Evolutionary conservation across 2,797 vertebrate genomes (phyloP).

Genomic region (Neomorphus geoffroyi): DNA sequence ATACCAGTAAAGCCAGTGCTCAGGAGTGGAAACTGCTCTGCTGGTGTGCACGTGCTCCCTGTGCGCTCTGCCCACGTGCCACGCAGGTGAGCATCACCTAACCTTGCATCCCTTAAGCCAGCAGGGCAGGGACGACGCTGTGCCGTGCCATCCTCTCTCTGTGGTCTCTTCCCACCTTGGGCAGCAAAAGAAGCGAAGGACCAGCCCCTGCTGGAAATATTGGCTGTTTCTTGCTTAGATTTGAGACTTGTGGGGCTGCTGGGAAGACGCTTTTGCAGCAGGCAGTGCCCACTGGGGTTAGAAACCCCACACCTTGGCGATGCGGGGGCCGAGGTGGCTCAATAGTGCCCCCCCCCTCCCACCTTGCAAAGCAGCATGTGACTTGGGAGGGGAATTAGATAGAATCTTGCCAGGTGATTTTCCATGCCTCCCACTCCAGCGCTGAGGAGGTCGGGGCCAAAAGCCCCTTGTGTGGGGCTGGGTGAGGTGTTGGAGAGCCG

Average conservation of each 20-base stretch:
- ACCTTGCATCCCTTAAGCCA: fast-evolving
- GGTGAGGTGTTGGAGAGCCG: neutral
- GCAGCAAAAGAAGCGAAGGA: neutral
- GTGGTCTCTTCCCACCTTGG: too few relatives aligned
- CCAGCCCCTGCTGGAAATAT: neutral
- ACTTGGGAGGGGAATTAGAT: neutral
- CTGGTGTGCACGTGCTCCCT: fast-evolving
- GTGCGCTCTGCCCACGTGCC: fast-evolving
- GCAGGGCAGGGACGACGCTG: fast-evolving
- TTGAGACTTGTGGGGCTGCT: too few relatives aligned
- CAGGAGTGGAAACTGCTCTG: neutral
- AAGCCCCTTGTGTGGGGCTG: fast-evolving
- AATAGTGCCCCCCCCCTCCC: fast-evolving
- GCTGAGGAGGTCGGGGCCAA: fast-evolving
- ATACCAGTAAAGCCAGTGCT: neutral
- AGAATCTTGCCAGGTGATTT: fast-evolving
- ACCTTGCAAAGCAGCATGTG: neutral
- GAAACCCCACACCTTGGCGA: neutral
- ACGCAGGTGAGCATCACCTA: fast-evolving
- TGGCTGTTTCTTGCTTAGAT: neutral
- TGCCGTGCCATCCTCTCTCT: neutral
- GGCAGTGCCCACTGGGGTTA: fast-evolving
- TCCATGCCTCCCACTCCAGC: neutral
- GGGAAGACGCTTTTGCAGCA: neutral
- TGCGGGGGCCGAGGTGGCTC: fast-evolving